These are phyloP conservation scores for Eupithecia pulchellata DNA, from an alignment of 2,888 invertebrate genomes.

Conservation along the genomic window DNA sequence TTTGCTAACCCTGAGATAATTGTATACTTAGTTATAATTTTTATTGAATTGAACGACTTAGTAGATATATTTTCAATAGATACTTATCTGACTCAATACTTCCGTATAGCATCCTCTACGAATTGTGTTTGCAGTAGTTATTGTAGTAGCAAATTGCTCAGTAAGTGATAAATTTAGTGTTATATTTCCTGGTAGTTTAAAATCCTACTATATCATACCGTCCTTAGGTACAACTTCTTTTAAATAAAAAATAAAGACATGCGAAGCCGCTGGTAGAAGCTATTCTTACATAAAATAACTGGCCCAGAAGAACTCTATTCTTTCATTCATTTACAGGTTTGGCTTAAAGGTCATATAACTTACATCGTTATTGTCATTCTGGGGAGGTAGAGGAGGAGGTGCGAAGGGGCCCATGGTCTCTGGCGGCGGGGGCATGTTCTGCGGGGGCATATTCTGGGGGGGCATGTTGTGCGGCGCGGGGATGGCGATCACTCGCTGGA, in stretches of 20 bases:
- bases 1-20: conserved; percentile 24
- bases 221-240: no score
- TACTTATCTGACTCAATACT: background rate
- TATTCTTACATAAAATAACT: no score
- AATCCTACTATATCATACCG: no score
- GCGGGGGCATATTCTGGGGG: conserved; percentile 51
- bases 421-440: conserved; percentile 42
- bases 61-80: background rate
- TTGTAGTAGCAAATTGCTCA: background rate
- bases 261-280: no score
- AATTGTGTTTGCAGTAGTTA: background rate
- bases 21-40: background rate
- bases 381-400: conserved; percentile 74
- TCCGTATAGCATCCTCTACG: background rate
- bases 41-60: background rate
- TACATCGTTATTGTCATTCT: conserved; percentile 71
- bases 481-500: conserved; percentile 80
- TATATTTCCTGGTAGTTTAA: background rate
- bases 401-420: conserved; percentile 52
- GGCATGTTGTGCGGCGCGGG: conserved; percentile 77
- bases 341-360: conserved; percentile 21
- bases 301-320: background rate
- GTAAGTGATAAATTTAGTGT: background rate
- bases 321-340: no score
- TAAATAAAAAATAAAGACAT: no score